Evolutionary conservation across 2,113 vertebrate species (phyloP).

Genomic region (Vulpes ferrilata): DNA sequence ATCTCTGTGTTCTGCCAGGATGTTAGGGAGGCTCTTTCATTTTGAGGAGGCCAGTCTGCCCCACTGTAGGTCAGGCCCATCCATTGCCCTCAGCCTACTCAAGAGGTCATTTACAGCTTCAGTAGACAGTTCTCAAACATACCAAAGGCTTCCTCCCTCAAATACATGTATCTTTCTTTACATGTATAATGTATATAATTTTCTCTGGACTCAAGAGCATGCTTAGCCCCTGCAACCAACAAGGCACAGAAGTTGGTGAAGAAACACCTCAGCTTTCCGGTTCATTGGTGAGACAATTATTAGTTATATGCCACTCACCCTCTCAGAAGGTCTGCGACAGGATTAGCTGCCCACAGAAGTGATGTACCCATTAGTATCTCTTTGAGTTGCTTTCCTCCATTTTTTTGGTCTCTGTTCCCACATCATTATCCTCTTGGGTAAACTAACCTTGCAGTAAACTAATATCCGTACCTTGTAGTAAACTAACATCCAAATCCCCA

Average conservation of each 20-base stretch:
- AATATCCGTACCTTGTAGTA: background rate
- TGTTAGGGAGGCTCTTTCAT: background rate
- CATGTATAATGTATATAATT: background rate
- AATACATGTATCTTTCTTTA: background rate
- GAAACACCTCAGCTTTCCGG: background rate
- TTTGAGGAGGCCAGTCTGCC: background rate
- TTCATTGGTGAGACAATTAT: background rate
- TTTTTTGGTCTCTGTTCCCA: background rate
- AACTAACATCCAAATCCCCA: background rate
- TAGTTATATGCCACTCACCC: background rate
- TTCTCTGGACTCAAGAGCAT: background rate
- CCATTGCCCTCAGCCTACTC: background rate
- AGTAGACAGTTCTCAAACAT: background rate
- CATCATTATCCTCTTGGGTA: background rate
- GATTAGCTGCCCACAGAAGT: background rate
- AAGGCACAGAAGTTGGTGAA: background rate
- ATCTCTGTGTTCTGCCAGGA: accelerated
- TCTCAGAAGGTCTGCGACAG: background rate
- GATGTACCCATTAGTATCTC: background rate
- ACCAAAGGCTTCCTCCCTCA: background rate
- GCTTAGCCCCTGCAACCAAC: background rate
- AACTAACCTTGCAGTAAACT: background rate
- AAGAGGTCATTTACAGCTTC: background rate
- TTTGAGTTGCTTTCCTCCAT: background rate
- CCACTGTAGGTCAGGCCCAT: accelerated